A percentile compares a stretch with the other conserved stretches of the same genome.
These are phyloP conservation scores for Typhlomys cinereus DNA, from an alignment of 2,113 vertebrate species.

Conservation along the genomic window DNA sequence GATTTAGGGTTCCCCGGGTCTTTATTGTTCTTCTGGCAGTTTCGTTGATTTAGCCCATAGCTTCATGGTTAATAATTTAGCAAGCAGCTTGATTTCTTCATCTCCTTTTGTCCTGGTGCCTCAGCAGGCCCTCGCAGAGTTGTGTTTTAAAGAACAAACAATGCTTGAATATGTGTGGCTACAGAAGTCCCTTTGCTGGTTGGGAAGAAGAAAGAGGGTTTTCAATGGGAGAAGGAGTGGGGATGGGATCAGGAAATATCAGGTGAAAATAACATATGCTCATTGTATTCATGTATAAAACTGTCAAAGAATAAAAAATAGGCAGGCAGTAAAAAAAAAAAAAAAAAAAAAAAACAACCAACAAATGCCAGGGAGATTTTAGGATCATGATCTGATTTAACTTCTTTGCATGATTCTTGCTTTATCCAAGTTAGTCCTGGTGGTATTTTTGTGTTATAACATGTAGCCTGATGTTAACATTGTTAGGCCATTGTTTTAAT, in stretches of 20 bases:
- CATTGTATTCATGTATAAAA: too few relatives aligned
- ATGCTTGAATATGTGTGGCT: conserved; percentile 29
- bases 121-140: conserved; percentile 43
- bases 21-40: conserved; percentile 59
- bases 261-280: too few relatives aligned
- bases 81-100: conserved; percentile 67
- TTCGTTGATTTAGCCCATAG: conserved; percentile 70
- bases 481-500: conserved; percentile 1
- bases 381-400: background rate
- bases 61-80: conserved; percentile 71
- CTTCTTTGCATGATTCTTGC: background rate
- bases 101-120: conserved; percentile 54
- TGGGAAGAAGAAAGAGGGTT: too few relatives aligned
- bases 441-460: background rate
- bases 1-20: conserved; percentile 51
- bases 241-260: too few relatives aligned
- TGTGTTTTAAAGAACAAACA: conserved; percentile 60
- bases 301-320: too few relatives aligned
- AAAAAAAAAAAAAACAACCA: too few relatives aligned
- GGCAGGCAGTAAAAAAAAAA: too few relatives aligned
- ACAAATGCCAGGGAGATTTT: conserved; percentile 10
- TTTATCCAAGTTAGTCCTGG: background rate
- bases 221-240: too few relatives aligned
- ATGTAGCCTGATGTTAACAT: background rate
- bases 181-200: too few relatives aligned